Base-by-base conservation (phyloP, 2,797 vertebrate species). In the Notoglanidium macrostoma region DNA sequence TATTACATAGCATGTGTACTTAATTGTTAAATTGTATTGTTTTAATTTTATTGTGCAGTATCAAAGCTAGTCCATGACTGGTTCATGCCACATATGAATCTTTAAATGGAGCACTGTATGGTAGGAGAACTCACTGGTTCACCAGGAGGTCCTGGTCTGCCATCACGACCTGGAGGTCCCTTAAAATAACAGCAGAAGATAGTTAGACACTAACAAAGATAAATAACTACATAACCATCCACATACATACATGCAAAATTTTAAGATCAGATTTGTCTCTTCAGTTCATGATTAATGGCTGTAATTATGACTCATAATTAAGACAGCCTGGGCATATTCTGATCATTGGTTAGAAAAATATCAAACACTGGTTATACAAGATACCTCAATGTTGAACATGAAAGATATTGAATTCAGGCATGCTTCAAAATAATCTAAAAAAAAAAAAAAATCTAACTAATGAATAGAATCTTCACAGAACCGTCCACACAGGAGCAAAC, bases 141-240 rank as follows among this genome's bases (percentile, higher is more conserved):
- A 93, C 98, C 98, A 89, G 97, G 98, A 87, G 97, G 97, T 89
- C 98, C 98, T 82, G 96, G 97, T 80, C 94, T 96, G 87, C 98
- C 98, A 88, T 97, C 96, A 91, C 93, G 96, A 87, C 98, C 98
- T 78, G 97, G 97, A 90, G 95, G 88, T 79, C 98, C 98, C 98
- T 99, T 94, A 88, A 95, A 98, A 93, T 87, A 95, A 87, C 8
- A 96, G 90, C 26, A 93, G 87, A 90, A 44, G 40, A 72, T 12
- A 87, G 7, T 88, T 11, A 86, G 51, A 70, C 9, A 46, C 17
- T n/a, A n/a, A 77, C 68, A 32, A 21, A 57, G 21, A 55, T 44
- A 46, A 29, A 17, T 10, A 63, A 19, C 21, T 63, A 0, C 79
- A 65, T 65, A 46, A 65, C 65, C 3, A 49, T 19, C 6, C 26